Conservation (phyloP, 2,113 vertebrate species). For the Parus major region DNA sequence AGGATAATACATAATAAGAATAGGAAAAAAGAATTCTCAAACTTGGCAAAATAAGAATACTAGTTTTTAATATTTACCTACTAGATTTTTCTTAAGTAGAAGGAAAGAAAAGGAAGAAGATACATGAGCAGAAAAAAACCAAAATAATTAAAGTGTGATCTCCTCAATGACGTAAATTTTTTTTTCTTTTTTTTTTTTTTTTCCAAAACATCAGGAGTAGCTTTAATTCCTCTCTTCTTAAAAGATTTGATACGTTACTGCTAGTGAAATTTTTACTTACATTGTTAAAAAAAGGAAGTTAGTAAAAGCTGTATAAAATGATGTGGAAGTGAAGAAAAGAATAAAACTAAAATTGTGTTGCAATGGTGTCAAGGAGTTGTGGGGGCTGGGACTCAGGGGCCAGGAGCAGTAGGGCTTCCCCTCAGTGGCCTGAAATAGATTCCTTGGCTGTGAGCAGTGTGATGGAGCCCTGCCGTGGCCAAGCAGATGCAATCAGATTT, state of each 20-base stretch:
- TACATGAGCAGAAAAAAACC: not conserved
- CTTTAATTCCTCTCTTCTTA: not conserved
- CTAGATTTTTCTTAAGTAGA: not conserved
- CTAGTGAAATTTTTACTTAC: not conserved
- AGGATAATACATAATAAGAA: not conserved
- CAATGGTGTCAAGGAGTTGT: fast-evolving
- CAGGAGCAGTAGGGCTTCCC: fast-evolving
- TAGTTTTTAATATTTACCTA: not conserved
- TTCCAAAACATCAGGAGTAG: not conserved
- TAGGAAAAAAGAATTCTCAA: not conserved
- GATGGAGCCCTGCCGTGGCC: fast-evolving
- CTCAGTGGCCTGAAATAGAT: not conserved
- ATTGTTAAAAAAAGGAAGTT: not conserved
- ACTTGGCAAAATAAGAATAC: not conserved
- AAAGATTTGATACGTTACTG: fast-evolving
- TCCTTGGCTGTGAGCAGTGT: not conserved
- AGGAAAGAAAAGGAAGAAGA: not conserved
- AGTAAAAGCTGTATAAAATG: not conserved
- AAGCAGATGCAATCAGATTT: not conserved
- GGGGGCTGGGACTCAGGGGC: fast-evolving
- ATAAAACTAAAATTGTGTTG: not conserved
- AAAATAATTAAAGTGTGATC: fast-evolving
- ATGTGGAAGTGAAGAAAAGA: not conserved
- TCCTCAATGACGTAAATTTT: not conserved
- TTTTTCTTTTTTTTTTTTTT: not conserved